Base-by-base conservation (phyloP, 2,113 vertebrate species). In the Climacteris rufus region DNA sequence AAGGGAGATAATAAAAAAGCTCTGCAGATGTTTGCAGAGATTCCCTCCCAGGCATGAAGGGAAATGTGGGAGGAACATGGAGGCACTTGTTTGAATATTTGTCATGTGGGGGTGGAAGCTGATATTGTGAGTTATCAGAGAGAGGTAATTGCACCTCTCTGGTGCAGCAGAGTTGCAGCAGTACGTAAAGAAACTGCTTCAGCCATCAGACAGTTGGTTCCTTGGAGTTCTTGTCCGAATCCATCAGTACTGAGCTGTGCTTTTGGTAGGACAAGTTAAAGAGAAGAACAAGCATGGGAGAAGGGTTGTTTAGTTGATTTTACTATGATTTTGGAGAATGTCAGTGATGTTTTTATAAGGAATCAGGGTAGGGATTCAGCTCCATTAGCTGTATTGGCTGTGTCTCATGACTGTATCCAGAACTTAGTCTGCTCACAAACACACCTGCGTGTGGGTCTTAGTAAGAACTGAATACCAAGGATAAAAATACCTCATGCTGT, bases 71-170 rank as follows among this genome's bases (percentile, higher is more conserved):
- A 94, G 78, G 90, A 92, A 89, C 50, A 61, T 39, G 81, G 88
- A 87, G 78, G 70, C 75, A 44, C 57, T 95, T 83, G 78, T 69
- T 84, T 82, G 89, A 97, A 82, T 95, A 89, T 96, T 94, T 93
- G 90, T 94, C 70, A 21, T 4, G 7, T 88, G 89, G 78, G 8
- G 93, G 90, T 70, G 63, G 89, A 87, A 69, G 53, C 84, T 82
- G 70, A 50, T 89, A 30, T 23, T 37, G 69, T 71, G 69, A 57
- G 25, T 80, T 94, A 68, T 69, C 68, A 61, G 83, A 69, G 49
- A 80, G 83, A 84, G 50, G 44, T 74, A 53, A 22, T 71, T 89
- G 33, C 52, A 81, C 77, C 63, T 81, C 56, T 59, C 40, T 71
- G n/a, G 47, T 92, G n/a, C 52, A 19, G 74, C 31, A 44, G 49